Evolutionary conservation across 2,113 vertebrate genomes (phyloP).

Genomic region (Poicephalus meyeri): DNA sequence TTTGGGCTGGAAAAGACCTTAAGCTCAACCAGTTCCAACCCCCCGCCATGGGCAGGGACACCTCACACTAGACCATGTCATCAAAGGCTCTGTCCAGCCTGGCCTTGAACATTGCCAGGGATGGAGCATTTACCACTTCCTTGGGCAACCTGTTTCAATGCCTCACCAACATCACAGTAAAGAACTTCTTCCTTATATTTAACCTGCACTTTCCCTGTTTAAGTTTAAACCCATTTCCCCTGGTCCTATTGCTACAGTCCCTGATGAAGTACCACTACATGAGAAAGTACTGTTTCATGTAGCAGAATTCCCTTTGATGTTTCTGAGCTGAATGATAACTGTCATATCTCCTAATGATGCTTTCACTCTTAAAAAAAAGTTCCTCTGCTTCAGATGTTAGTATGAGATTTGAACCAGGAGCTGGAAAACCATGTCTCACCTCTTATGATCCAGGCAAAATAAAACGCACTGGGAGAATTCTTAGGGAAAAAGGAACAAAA

Average conservation of each 20-base stretch:
- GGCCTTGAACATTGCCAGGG: neutral
- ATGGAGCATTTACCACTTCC: neutral
- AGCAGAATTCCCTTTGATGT: neutral
- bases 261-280: neutral
- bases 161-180: neutral
- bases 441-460: slow-evolving; percentile 35
- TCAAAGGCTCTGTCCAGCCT: neutral
- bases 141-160: neutral
- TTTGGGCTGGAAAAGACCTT: neutral
- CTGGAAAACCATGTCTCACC: slow-evolving; percentile 35
- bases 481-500: slow-evolving; percentile 32
- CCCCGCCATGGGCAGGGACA: neutral
- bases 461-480: slow-evolving; percentile 39
- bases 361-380: neutral
- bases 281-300: neutral
- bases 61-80: neutral
- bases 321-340: neutral
- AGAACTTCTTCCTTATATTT: neutral
- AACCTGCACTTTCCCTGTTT: neutral
- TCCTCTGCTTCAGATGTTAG: neutral
- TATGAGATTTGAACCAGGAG: neutral
- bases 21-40: neutral
- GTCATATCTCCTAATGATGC: neutral
- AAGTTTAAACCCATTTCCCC: neutral
- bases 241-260: neutral